phyloP scores from a whole-genome alignment of 2,888 invertebrate genomes.

The Temnothorax rugatulus region DNA sequence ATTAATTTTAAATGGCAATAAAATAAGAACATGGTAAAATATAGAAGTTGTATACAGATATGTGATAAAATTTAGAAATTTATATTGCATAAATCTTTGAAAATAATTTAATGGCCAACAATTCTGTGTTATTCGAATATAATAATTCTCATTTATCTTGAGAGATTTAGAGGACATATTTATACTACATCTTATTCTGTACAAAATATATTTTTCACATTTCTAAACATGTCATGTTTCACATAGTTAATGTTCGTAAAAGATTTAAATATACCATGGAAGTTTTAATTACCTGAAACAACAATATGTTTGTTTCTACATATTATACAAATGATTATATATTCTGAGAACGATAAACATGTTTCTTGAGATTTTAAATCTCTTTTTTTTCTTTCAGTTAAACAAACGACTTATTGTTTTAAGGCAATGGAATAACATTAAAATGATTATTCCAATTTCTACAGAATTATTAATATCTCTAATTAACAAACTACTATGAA shows the following conservation, averaged over 20 bases:
- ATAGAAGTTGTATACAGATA: neutral
- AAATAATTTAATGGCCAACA: neutral
- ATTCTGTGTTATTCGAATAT: neutral
- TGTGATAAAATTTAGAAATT: neutral
- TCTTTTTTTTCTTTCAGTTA: neutral
- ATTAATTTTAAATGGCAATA: too few relatives aligned
- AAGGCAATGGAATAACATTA: neutral
- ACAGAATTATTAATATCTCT: neutral
- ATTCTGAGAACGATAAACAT: neutral
- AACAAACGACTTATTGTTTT: neutral
- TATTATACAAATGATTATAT: neutral
- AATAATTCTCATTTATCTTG: too few relatives aligned
- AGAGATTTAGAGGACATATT: neutral
- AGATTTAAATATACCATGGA: too few relatives aligned
- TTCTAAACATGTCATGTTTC: neutral
- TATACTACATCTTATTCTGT: neutral
- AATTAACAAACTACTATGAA: neutral
- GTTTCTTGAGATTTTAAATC: neutral
- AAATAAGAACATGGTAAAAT: neutral
- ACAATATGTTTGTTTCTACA: too few relatives aligned
- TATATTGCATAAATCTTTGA: neutral
- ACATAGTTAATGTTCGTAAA: neutral
- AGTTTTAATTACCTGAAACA: slow-evolving; percentile 55
- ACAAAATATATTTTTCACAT: slow-evolving; percentile 9
- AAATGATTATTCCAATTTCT: neutral